Base-by-base conservation (phyloP, 2,797 vertebrate species). In the Danio kyathit region DNA sequence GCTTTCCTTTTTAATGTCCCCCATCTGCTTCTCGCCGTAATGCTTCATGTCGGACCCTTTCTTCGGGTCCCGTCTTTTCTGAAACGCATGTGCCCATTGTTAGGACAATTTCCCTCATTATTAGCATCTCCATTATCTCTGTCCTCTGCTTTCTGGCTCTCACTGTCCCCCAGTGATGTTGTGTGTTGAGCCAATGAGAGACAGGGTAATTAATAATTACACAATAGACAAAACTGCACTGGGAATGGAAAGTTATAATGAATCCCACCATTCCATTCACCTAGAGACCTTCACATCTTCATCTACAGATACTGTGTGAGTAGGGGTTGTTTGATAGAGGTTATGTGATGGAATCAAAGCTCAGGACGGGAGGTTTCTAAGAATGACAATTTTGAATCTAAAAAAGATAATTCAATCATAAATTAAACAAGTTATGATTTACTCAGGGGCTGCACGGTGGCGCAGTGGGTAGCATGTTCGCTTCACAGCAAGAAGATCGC, bases 61-160 rank as follows among this genome's bases (percentile, higher is more conserved):
- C 48, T 78, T 67, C 61, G 13, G 56, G 29, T 74, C 46, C 56
- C 19, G 1, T 64, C 16, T 75, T 56, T 49, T 65, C 72, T 79
- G 48, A 78, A 56, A 64, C 74, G 71, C 64, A 71, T 29, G 49
- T 77, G 59, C 74, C 69, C 60, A 60, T 52, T 67, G 54, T 52
- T 52, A 60, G 59, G 51, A 56, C 44, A 46, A 60, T 48, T 74
- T 59, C 46, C 52, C 54, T 46, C 52, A 59, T 73, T 51, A 76
- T 69, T 63, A 60, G 57, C 70, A 80, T 80, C 43, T 46, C 79
- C 79, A 80, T 74, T 65, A 80, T 80, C n/a, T 74, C 41, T 61
- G 46, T 64, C 73, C 59, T 63, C 48, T 72, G 40, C 49, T 44
- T 71, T 80, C 59, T 57, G 19, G 16, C 17, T 66, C 43, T 74